Evolutionary conservation across 2,797 vertebrate genomes (phyloP), one percentile per base, ranked within the genome.

Genomic region (Hephaestus fuliginosus): DNA sequence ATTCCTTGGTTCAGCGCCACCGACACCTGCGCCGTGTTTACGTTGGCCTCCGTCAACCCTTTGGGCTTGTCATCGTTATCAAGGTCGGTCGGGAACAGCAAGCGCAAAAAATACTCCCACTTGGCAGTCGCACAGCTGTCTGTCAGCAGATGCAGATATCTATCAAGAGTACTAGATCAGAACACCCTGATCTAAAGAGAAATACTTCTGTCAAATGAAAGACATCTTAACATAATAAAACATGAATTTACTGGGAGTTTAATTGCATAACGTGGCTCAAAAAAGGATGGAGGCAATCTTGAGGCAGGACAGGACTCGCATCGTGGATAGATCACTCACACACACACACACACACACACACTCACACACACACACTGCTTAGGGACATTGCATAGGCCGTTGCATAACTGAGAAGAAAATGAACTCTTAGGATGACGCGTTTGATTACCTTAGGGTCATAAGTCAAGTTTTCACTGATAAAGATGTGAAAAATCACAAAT

Each of bases 11-110:
- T 75, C 55, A 4, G 61, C 64, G 83, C 89, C 78, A 73, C 41
- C 28, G 7, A 82, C 79, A 89, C 84, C 83, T 91, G 85, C 71
- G 63, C 3, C 0, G 61, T 86, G 80, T 93, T 93, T 91, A 84
- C 22, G 5, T 80, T 85, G 82, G 78, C 79, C 69, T 79, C 69
- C 56, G 43, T 77, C 82, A 78, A 77, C 63, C 72, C 36, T 33
- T 76, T 22, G 18, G 66, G 76, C 82, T 83, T 44, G 56, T 89
- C 83, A 70, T 76, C 67, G 4, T 89, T 84, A 86, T 88, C 44
- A 52, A 84, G 65, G 78, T 84, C 70, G 75, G 81, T 44, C 25
- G 18, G 69, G 76, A 86, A 82, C 78, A 82, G 53, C 48, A 25
- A 76, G 68, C 3, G 5, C 74, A 25, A 25, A 84, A 51, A 80